Base-by-base conservation (phyloP, 2,888 invertebrate species). In the Nesidiocoris tenuis region DNA sequence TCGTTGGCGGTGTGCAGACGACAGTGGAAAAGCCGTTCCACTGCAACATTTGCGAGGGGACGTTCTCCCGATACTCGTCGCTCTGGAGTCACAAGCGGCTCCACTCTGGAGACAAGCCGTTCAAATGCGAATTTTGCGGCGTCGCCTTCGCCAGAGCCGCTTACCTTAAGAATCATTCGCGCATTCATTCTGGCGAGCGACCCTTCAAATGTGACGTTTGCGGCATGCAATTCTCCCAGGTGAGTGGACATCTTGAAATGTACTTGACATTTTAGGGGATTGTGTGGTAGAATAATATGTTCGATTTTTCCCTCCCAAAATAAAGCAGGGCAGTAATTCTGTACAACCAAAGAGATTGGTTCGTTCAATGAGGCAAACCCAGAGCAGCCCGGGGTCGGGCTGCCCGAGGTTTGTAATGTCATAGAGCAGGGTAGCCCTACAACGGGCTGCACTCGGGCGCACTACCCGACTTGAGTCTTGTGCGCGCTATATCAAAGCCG, bases 81-180 rank as follows among this genome's bases (percentile, higher is more conserved):
- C 85, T 94, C 75, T 94, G 94, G 94, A 93, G 93, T 12, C 94
- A 94, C 83, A 94, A 94, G 84, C 90, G 94, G 82, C 86, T 94
- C 79, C 94, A 94, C 84, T 91, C 93, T 16, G 93, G 88, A 61
- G 88, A 88, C 80, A 94, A 94, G 84, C 94, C 94, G 82, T 94
- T 93, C 84, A 94, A 94, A 84, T 94, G 94, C 84, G 91, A 91
- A 79, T 92, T 93, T 78, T 94, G 94, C 84, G 93, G 94, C 17
- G 87, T 94, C 82, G 93, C 93, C 55, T 94, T 94, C 83, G 94
- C 94, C 75, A 94, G 94, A 84, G 93, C 93, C 75, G 94, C 94
- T n/a, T 94, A 94, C 85, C 86, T 94, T 80, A 94, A 94, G 83
- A 94, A 94, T 83, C 94, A 94, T 83, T 92, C 92, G 67, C 87